These are phyloP conservation scores for Zaprionus obscuricornis DNA, from an alignment of 2,888 invertebrate genomes.

Conservation along the genomic window DNA sequence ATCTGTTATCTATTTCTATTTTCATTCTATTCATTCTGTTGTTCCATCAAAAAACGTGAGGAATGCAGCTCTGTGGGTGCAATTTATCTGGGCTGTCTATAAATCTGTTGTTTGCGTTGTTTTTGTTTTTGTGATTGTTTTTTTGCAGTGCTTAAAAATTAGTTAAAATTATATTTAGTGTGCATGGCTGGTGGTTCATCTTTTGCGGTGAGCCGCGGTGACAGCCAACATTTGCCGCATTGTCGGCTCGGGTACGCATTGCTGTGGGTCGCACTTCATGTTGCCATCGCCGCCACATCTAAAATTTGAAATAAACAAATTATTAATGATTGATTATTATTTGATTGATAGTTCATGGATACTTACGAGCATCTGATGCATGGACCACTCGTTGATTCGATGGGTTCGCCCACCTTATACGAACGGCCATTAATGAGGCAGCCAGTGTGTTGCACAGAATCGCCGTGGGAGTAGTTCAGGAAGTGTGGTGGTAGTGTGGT, in stretches of 20 bases:
- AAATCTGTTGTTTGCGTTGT: slow-evolving; percentile 34
- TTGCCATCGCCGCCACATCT: slow-evolving; percentile 96
- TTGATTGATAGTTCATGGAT: slow-evolving; percentile 3
- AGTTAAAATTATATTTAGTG: slow-evolving; percentile 80
- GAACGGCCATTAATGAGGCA: slow-evolving; percentile 94
- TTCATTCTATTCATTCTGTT: too few relatives aligned
- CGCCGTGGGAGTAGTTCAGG: slow-evolving; percentile 90
- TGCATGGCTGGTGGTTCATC: slow-evolving; percentile 85
- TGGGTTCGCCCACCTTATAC: slow-evolving; percentile 93
- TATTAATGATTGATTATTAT: background rate
- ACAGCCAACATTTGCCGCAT: slow-evolving; percentile 95
- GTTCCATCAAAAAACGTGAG: slow-evolving; percentile 53
- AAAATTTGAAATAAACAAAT: slow-evolving; percentile 39
- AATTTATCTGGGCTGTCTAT: slow-evolving; percentile 52
- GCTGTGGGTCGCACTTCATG: slow-evolving; percentile 97
- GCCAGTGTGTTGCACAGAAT: slow-evolving; percentile 87
- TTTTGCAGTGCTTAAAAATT: slow-evolving; percentile 78
- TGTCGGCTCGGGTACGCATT: slow-evolving; percentile 95
- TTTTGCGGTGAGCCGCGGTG: slow-evolving; percentile 88
- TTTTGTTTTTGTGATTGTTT: slow-evolving; percentile 66
- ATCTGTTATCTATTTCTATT: slow-evolving; percentile 33
- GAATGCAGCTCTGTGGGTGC: slow-evolving; percentile 65
- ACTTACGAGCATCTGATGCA: slow-evolving; percentile 98
- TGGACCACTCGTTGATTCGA: slow-evolving; percentile 94
- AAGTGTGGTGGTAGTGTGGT: slow-evolving; percentile 93